These are phyloP conservation scores for Hydractinia symbiolongicarpus DNA, from an alignment of 30 jellyfish, hydroid and myxozoan species.

Conservation along the genomic window DNA sequence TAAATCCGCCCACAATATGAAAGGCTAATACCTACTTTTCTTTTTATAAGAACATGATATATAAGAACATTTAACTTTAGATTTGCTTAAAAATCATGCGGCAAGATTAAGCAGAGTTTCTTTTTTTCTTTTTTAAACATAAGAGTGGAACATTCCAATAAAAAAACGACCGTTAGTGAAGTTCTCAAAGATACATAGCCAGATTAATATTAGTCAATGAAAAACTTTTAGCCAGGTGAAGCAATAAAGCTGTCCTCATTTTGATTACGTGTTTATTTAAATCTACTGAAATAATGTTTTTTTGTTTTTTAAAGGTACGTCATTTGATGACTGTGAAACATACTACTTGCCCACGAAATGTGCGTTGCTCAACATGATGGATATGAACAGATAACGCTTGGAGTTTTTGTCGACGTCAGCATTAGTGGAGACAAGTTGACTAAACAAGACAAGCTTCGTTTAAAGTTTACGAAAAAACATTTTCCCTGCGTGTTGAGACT, in stretches of 20 bases:
- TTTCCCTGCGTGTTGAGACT: no score
- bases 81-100: no score
- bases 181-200: background rate
- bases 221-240: background rate
- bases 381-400: conserved; percentile 14
- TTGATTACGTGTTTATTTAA: background rate
- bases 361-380: conserved; percentile 25
- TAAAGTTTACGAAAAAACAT: no score
- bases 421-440: no score
- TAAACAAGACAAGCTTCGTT: no score
- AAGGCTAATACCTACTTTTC: background rate
- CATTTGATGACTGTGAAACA: conserved; percentile 20
- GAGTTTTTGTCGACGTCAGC: background rate
- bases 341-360: conserved; percentile 26
- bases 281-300: background rate
- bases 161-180: background rate
- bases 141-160: background rate
- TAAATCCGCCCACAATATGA: background rate
- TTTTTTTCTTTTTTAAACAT: background rate
- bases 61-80: no score
- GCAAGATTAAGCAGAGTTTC: no score
- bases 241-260: background rate
- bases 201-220: no score
- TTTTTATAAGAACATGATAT: background rate
- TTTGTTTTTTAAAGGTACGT: background rate